A percentile compares a stretch with the other conserved stretches of the same genome.
These are phyloP conservation scores for Sarcophaga variegata DNA, from an alignment of 2,888 invertebrate genomes.

Conservation along the genomic window DNA sequence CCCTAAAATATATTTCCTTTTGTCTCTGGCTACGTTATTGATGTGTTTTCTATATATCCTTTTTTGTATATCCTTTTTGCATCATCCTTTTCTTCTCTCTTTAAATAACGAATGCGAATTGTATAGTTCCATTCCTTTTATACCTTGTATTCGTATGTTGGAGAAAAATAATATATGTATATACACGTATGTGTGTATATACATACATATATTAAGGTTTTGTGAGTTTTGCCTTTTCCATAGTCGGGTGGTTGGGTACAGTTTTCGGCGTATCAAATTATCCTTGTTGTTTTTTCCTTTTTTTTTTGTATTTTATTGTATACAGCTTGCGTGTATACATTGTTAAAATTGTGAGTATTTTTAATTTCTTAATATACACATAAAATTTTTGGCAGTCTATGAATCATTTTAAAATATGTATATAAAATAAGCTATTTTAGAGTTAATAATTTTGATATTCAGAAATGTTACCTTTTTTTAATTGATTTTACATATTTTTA, in stretches of 20 bases:
- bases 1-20: neutral
- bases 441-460: too few relatives aligned
- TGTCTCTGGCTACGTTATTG: slow-evolving; percentile 7
- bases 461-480: neutral
- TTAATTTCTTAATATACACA: neutral
- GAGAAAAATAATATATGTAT: neutral
- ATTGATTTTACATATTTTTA: neutral
- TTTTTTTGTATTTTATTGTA: neutral
- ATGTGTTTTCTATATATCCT: slow-evolving; percentile 37
- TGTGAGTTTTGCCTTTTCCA: slow-evolving; percentile 21
- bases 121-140: slow-evolving; percentile 44
- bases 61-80: slow-evolving; percentile 47
- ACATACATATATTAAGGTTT: neutral
- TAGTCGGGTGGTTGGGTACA: slow-evolving; percentile 68
- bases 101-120: slow-evolving; percentile 44
- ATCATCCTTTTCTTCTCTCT: slow-evolving; percentile 32
- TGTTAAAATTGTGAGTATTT: too few relatives aligned
- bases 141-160: neutral
- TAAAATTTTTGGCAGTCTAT: neutral
- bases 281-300: slow-evolving; percentile 23
- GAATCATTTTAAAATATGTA: neutral
- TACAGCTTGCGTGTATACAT: neutral
- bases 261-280: slow-evolving; percentile 67
- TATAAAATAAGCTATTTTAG: neutral
- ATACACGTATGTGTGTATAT: slow-evolving; percentile 8